Base-by-base conservation (phyloP, 2,797 vertebrate species). In the Babyrousa celebensis region DNA sequence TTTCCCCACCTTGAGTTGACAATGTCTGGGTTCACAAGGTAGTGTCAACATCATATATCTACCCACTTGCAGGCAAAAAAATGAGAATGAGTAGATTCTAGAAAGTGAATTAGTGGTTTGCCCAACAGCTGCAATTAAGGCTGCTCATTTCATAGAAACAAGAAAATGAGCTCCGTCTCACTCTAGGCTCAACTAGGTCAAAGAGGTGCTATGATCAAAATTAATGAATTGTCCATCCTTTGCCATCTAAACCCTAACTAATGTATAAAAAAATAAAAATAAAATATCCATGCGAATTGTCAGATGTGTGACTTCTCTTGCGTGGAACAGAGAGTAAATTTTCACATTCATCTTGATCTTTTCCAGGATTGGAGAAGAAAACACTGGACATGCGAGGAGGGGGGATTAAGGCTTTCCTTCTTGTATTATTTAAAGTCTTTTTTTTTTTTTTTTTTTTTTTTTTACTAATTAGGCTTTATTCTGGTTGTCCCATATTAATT, bases 391-490 rank as follows among this genome's bases (percentile, higher is more conserved):
- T 16, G n/a, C 60, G n/a, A 70, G 21, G 43, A 92, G 15, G 4
- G n/a, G 10, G n/a, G 75, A 77, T 62, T 62, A 77, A 92, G 82
- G 5, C 25, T 77, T 83, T 62, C 27, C 18, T 88, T 62, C 40
- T 62, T 74, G 18, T 7, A 32, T 77, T 15, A 68, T 54, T 83
- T 70, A n/a, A 86, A 74, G 9, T 48, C 43, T 48, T 48, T 48
- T 48, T 48, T 48, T 48, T 43, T 43, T n/a, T n/a, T 48, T 48
- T 48, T 48, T 48, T 48, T 48, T 48, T 48, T 48, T 48, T 48
- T 98, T 98, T 98, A 98, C 98, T 99, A 99, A 99, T 99, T 98
- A 98, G 97, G 96, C 97, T 98, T 98, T 98, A 98, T 98, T 98
- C 98, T 98, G 85, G 60, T 98, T 98, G 97, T 98, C 96, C 97